Evolutionary conservation across 1,140 invertebrate species (phyloP), one percentile per base, ranked within the genome.

Genomic region (Spodoptera frugiperda): DNA sequence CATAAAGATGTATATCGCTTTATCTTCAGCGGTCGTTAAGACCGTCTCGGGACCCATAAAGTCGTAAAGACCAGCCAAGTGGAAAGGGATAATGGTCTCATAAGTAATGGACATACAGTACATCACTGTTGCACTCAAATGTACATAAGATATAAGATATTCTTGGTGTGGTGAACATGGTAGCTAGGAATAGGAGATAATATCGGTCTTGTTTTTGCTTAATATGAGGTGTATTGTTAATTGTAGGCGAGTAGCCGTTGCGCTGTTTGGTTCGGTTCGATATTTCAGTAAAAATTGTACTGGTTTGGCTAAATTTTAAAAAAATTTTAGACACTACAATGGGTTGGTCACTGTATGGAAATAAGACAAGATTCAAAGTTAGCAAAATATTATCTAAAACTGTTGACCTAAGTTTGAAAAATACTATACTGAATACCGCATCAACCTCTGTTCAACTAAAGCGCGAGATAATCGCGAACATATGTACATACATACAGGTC

Each of bases 81-180:
- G 71, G 54, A 61, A 73, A 61, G 54, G 55, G 71, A 73, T 73
- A 73, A 73, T 73, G 71, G 55, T 48, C 70, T 73, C 71, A 73
- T 73, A 73, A 39, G 44, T 73, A 73, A 73, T 73, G 55, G 55
- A 73, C 63, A 67, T 14, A 67, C 39, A 67, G 63, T 65, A 21
- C 5, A 25, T 25, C 63, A 63, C 15, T 44, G 33, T 46, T 59
- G 71, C 54, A 73, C 12, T 46, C 1, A 57, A 57, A 63, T 48
- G 15, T 67, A 48, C 25, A 11, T 49, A 49, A 21, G 44, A 33
- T 25, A 11, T 49, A 49, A 21, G 44, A 33, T 25, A 44, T 63
- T 63, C n/a, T 15, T 39, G 33, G 39, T 63, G 11, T 63, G 59
- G 9, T 10, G n/a, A 19, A 12, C 44, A 63, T 44, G n/a, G 11